A percentile compares a stretch with the other conserved stretches of the same genome.
phyloP scores from a whole-genome alignment of 1,140 invertebrate species.

The Nephila pilipes region DNA sequence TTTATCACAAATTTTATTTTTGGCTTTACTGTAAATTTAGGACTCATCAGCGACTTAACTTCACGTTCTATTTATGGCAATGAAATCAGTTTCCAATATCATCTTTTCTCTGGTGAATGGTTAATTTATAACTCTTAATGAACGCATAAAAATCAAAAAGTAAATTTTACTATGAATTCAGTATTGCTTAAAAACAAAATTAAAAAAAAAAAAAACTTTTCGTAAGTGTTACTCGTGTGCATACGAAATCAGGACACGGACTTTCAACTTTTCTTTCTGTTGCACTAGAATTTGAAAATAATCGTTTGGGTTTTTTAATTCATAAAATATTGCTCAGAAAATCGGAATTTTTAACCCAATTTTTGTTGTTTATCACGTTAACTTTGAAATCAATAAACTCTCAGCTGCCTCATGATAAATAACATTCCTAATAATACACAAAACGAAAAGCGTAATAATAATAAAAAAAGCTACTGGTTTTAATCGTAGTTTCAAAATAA shows the following conservation, averaged over 20 bases:
- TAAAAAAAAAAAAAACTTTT: too few species aligned
- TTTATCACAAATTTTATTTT: too few species aligned
- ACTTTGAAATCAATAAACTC: not conserved
- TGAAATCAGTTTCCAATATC: too few species aligned
- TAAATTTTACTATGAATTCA: too few species aligned
- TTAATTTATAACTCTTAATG: too few species aligned
- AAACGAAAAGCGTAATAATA: not conserved
- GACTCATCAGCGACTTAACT: too few species aligned
- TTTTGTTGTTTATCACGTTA: not conserved
- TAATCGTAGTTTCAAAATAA: not conserved
- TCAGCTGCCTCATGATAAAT: not conserved
- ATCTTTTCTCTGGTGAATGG: too few species aligned
- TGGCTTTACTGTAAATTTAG: too few species aligned
- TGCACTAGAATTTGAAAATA: not conserved
- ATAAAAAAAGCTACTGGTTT: conserved; percentile 16
- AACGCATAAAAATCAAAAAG: too few species aligned
- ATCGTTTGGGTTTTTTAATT: not conserved
- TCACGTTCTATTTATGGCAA: too few species aligned
- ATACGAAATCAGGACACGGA: not conserved
- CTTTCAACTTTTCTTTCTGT: not conserved
- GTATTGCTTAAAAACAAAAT: too few species aligned
- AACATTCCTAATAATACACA: not conserved
- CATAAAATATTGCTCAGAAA: not conserved
- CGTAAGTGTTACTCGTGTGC: too few species aligned
- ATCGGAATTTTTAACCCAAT: not conserved